These are phyloP conservation scores for Channa argus DNA, from an alignment of 2,113 vertebrate genomes.

Conservation along the genomic window DNA sequence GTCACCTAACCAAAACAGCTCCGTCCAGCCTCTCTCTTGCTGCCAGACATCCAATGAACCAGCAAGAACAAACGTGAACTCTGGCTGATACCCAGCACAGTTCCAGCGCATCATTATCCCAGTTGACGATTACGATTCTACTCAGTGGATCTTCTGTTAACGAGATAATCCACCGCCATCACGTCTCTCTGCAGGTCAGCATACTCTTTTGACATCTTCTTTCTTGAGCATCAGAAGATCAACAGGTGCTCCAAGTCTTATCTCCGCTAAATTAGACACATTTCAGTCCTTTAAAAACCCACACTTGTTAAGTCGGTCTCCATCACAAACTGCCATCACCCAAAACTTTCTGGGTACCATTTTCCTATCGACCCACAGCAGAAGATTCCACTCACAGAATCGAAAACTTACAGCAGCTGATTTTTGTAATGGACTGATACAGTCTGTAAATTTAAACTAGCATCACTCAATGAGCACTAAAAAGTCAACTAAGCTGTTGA, in stretches of 20 bases:
- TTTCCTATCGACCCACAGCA: too few relatives aligned
- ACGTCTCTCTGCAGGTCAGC: constrained; percentile 30
- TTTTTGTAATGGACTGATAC: too few relatives aligned
- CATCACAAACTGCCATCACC: too few relatives aligned
- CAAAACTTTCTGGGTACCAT: too few relatives aligned
- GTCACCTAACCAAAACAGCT: constrained; percentile 49
- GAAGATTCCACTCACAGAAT: too few relatives aligned
- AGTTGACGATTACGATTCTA: constrained; percentile 34
- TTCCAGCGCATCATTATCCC: constrained; percentile 40
- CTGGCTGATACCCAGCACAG: constrained; percentile 14
- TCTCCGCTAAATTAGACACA: constrained; percentile 6
- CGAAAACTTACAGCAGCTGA: too few relatives aligned
- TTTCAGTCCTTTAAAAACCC: neutral
- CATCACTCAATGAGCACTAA: too few relatives aligned
- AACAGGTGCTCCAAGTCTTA: neutral
- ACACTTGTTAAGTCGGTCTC: too few relatives aligned
- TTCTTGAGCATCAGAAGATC: too few relatives aligned
- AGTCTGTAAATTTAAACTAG: too few relatives aligned
- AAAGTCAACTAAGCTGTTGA: too few relatives aligned
- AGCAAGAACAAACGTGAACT: constrained; percentile 25
- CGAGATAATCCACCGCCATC: constrained; percentile 18
- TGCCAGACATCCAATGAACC: neutral
- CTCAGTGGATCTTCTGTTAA: constrained; percentile 63
- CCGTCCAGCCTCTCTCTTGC: neutral
- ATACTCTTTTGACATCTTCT: constrained; percentile 10